Percentiles rank a stretch among this genome's conserved stretches.
phyloP scores from a whole-genome alignment of 1,140 invertebrate genomes.

The Eurosta solidaginis region DNA sequence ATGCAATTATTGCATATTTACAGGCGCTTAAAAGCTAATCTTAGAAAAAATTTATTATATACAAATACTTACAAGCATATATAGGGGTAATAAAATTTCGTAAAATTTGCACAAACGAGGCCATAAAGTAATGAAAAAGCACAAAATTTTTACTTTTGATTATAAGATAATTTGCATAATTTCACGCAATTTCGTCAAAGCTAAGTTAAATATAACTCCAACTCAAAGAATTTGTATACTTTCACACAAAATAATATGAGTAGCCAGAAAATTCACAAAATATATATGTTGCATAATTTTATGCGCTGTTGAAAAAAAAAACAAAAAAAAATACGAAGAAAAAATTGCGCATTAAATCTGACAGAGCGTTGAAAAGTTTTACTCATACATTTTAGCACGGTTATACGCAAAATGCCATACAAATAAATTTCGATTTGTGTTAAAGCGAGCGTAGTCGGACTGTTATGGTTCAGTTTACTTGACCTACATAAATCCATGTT shows the following conservation, averaged over 20 bases:
- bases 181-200: too few species aligned
- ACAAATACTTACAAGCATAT: not conserved
- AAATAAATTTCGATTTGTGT: too few species aligned
- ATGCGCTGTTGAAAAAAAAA: not conserved
- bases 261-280: not conserved
- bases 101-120: not conserved
- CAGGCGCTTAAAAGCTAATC: not conserved
- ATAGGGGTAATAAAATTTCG: not conserved
- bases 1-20: not conserved
- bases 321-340: not conserved
- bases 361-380: too few species aligned
- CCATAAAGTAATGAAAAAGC: too few species aligned
- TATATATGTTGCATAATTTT: constrained; percentile 17
- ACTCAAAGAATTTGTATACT: too few species aligned
- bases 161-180: not conserved
- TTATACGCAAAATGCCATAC: too few species aligned
- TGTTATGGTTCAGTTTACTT: too few species aligned
- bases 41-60: not conserved
- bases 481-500: too few species aligned
- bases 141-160: too few species aligned
- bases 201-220: too few species aligned
- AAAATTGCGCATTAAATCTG: constrained; percentile 9
- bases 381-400: too few species aligned
- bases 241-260: not conserved
- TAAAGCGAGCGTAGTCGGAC: too few species aligned